A percentile compares a stretch with the other conserved stretches of the same genome.
Conservation (phyloP, 2,888 invertebrate species). For the Tachina fera region DNA sequence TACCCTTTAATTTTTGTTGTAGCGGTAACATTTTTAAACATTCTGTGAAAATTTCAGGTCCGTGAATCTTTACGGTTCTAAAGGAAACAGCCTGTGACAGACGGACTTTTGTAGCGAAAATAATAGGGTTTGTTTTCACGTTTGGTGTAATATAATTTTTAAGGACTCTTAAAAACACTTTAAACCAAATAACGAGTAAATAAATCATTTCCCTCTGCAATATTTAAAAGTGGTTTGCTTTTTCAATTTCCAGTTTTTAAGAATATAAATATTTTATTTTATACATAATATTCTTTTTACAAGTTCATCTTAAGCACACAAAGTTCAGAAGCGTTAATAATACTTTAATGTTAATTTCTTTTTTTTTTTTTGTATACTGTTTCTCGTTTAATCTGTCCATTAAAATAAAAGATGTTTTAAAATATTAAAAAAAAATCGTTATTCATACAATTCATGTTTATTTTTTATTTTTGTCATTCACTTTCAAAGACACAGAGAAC, state of each 20-base stretch:
- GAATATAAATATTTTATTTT: slow-evolving; percentile 27
- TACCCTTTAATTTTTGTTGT: too few species aligned
- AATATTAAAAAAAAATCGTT: slow-evolving; percentile 52
- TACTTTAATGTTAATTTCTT: slow-evolving; percentile 19
- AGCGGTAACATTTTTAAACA: too few species aligned
- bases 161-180: neutral
- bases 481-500: neutral
- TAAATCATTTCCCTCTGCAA: neutral
- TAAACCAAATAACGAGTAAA: neutral
- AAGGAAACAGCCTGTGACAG: too few species aligned
- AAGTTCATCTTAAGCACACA: slow-evolving; percentile 17
- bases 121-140: too few species aligned
- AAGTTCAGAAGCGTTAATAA: slow-evolving; percentile 39
- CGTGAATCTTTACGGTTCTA: too few species aligned
- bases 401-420: slow-evolving; percentile 57
- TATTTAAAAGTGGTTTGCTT: neutral
- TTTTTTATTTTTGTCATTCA: neutral
- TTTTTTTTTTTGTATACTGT: neutral
- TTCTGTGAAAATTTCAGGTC: too few species aligned
- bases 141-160: neutral
- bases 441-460: neutral
- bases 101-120: too few species aligned
- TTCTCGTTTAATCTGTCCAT: slow-evolving; percentile 64
- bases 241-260: slow-evolving; percentile 14
- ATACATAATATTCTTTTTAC: neutral